A percentile compares a stretch with the other conserved stretches of the same genome.
These are phyloP conservation scores for Platysteira castanea DNA, from an alignment of 2,113 vertebrate species.

Conservation along the genomic window DNA sequence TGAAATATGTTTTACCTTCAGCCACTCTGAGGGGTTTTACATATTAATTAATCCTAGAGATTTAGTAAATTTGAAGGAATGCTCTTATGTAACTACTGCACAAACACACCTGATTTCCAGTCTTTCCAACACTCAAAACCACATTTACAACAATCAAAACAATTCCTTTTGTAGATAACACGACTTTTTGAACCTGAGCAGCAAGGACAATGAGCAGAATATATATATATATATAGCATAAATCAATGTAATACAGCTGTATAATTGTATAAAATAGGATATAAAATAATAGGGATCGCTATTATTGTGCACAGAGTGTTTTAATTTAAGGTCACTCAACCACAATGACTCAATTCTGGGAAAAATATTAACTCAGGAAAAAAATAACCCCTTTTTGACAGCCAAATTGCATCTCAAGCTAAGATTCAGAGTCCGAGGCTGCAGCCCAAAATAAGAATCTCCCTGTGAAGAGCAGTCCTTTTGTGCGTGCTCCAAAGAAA, in stretches of 20 bases:
- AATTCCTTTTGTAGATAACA: accelerated
- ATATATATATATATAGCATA: not conserved
- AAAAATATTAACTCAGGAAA: not conserved
- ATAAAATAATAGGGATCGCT: not conserved
- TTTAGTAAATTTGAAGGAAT: not conserved
- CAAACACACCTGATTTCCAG: not conserved
- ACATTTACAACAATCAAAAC: not conserved
- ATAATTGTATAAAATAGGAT: not conserved
- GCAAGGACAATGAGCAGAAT: not conserved
- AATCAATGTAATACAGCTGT: not conserved
- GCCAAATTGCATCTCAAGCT: not conserved
- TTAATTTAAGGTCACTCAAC: not conserved
- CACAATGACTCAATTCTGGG: not conserved
- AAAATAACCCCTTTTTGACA: not conserved
- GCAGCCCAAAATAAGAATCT: not conserved
- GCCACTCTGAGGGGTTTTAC: not conserved
- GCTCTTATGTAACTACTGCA: not conserved
- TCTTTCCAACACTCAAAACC: not conserved
- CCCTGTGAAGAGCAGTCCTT: not conserved
- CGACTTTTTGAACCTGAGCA: not conserved
- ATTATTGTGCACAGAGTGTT: not conserved
- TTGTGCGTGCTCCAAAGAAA: not conserved
- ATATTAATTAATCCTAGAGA: not conserved
- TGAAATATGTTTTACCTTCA: not conserved
- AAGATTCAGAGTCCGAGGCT: not conserved